Base-by-base conservation (phyloP, 2,113 vertebrate species). In the Ochotona princeps region DNA sequence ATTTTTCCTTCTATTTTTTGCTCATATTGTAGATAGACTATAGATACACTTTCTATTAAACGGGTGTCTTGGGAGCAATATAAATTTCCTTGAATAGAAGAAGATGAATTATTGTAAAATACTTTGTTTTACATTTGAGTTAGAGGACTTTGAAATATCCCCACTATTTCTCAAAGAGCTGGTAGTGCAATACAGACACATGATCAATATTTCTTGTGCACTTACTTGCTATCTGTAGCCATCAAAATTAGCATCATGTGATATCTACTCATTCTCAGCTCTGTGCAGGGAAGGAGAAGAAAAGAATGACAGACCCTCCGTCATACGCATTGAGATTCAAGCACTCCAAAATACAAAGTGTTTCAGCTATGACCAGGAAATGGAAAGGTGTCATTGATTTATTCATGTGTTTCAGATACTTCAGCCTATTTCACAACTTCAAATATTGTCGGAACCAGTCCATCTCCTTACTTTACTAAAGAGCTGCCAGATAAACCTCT, bases 391-490 rank as follows among this genome's bases (percentile, higher is more conserved):
- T 89, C 87, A 49, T 70, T 95, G 94, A 95, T 95, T 95, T 96
- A 96, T 96, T 94, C 38, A 35, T 23, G 49, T 78, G 78, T 44
- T 76, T 90, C 90, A 47, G 32, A 70, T 92, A 60, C 2, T 69
- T 89, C 94, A 57, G n/a, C 81, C 76, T 54, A 83, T 66, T 0
- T 1, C 32, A 79, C 49, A 87, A 87, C 82, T 93, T 96, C 92
- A 93, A 63, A 95, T 89, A 84, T 81, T 89, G 66, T 92, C 96
- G 95, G 91, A 96, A 81, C 91, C 86, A 89, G 61, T 94, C 93
- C 93, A 96, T 94, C 72, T 93, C 73, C 61, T 94, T 80, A 96
- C 87, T 96, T 95, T 93, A 54, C 89, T 90, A 88, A 96, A 72
- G 85, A 96, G 57, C 81, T 96, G 89, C 76, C 92, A 95, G 86